Base-by-base conservation (phyloP, 35 echinoderm and acorn worm species). In the Hemicentrotus pulcherrimus region DNA sequence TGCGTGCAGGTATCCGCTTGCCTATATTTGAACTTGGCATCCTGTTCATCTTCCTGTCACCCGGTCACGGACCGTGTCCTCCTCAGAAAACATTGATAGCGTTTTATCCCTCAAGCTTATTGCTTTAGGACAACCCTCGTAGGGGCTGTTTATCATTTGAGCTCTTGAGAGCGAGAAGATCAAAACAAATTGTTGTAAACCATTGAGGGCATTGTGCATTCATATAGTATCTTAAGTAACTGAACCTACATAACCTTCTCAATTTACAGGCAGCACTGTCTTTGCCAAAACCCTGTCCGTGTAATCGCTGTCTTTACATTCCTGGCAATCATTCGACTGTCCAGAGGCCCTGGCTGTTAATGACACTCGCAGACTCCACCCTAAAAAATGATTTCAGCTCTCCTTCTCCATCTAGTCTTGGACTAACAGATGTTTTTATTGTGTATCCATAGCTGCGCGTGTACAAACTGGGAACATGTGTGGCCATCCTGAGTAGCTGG, bases 401-500 rank as follows among this genome's bases (percentile, higher is more conserved):
- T 78, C 65, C 65, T 78, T 78, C 65, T n/a, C 19, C 65, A 78
- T 78, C 65, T 78, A 78, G 65, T 78, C 65, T 78, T 78, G 65
- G 65, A 78, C 65, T 78, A 78, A 78, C 65, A 78, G 65, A 78
- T 78, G 65, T 78, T 78, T 78, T 78, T 78, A 78, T 78, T 78
- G 65, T 78, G 28, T n/a, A 78, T 3, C 65, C 65, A 78, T 78
- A 5, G 24, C 65, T 22, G 65, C 28, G 19, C 65, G 65, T 78
- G 65, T 78, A 78, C 65, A 78, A n/a, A 78, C 65, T 78, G 19
- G 65, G 65, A 78, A 78, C 65, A 78, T 78, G 65, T 78, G 65
- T 22, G 24, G 65, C 50, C n/a, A 22, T 8, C 0, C 65, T n/a
- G 65, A 78, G 19, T 78, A 78, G 65, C 65, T n/a, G 65, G 65